Base-by-base conservation (phyloP, 2,797 vertebrate species). In the Falco cherrug region DNA sequence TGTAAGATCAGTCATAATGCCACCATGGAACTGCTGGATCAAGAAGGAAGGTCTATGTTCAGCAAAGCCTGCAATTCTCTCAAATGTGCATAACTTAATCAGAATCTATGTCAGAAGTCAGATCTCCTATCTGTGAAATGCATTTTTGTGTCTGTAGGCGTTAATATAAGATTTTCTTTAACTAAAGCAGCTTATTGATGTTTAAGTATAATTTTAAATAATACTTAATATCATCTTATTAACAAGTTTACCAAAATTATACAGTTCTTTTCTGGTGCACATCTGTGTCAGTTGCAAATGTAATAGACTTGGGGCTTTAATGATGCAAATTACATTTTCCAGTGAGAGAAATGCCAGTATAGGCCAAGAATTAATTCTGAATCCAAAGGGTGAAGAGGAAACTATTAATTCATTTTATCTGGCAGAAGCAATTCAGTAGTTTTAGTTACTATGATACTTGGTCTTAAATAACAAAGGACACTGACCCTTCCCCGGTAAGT, bases 281-380 rank as follows among this genome's bases (percentile, higher is more conserved):
- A 67, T 89, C 74, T 93, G 28, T 96, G 87, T 87, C 74, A 39
- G 53, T 91, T 95, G 50, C 53, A 87, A 61, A 88, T 80, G 64
- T 82, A 94, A 78, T 87, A 92, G 61, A 73, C 75, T 87, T 29
- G 31, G 59, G 65, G 69, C 57, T 95, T 93, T 95, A 92, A 94
- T 85, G 73, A 96, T 84, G 54, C 69, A 91, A 96, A 94, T 96
- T 70, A 91, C 76, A 85, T 90, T 92, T 95, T 85, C 37, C 25
- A 77, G 74, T 53, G 71, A 96, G 79, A 90, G 67, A 94, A 92
- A 93, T 92, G 79, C 79, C 84, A 63, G 10, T 70, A 78, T 83
- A 84, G 76, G 43, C 43, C 20, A 6, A 63, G 77, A 96, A 94
- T 93, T 96, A 89, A 94, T 84, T 95, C 74, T 70, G 65, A 94